These are phyloP conservation scores for Agrilus mali DNA, from an alignment of 2,888 invertebrate genomes.

Conservation along the genomic window DNA sequence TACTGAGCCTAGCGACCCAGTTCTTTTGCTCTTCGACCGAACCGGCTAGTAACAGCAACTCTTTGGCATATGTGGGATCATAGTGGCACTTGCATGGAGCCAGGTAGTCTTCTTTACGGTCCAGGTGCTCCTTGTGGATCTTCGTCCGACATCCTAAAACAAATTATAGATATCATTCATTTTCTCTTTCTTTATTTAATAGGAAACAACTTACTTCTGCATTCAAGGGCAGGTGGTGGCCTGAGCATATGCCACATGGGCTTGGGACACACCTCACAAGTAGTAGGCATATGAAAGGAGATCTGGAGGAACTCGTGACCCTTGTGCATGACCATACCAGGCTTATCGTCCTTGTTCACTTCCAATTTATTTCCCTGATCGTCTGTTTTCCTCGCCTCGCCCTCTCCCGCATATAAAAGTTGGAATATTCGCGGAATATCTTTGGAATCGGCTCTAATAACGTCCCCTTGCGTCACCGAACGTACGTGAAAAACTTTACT, in stretches of 20 bases:
- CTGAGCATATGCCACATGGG: conserved; percentile 97
- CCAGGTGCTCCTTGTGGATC: conserved; percentile 94
- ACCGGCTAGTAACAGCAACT: conserved; percentile 79
- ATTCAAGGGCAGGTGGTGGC: conserved; percentile 95
- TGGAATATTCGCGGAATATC: conserved; percentile 98
- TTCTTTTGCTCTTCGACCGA: conserved; percentile 78
- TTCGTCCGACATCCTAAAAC: conserved; percentile 83
- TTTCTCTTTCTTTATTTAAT: too few species aligned
- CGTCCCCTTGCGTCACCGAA: conserved; percentile 97
- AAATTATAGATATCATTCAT: too few species aligned
- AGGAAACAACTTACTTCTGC: conserved; percentile 59
- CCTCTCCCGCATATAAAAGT: conserved; percentile 93
- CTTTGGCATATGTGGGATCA: conserved; percentile 87
- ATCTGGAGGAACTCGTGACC: conserved; percentile 95
- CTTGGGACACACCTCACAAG: conserved; percentile 94
- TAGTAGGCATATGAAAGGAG: conserved; percentile 95
- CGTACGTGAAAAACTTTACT: conserved; percentile 99
- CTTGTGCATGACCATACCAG: conserved; percentile 63
- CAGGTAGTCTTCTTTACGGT: conserved; percentile 69
- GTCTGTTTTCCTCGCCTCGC: conserved; percentile 74
- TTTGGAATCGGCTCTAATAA: conserved; percentile 96
- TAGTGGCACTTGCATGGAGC: conserved; percentile 94
- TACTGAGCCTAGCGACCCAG: conserved; percentile 85
- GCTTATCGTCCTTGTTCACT: conserved; percentile 40
- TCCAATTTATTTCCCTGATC: conserved; percentile 39